Conservation (phyloP, 2,797 vertebrate species). For the Lepilemur ruficaudatus region DNA sequence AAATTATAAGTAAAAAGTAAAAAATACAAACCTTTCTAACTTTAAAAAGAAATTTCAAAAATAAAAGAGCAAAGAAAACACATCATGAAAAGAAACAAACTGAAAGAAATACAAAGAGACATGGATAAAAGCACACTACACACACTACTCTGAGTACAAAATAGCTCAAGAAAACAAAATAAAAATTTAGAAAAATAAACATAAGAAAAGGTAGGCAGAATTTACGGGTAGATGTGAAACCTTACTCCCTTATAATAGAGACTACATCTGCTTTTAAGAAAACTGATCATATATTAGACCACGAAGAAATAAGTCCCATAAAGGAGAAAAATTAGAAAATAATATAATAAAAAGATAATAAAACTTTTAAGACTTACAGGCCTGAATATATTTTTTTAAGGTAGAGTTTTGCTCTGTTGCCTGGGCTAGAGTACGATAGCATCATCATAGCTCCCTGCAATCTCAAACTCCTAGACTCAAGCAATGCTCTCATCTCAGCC, state of each 20-base stretch:
- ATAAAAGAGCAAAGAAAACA: background rate
- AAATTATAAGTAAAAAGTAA: background rate
- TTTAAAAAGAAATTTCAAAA: background rate
- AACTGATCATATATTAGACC: background rate
- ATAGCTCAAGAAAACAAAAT: background rate
- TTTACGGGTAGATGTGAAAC: background rate
- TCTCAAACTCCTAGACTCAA: too few relatives aligned
- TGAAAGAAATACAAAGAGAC: background rate
- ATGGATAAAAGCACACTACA: background rate
- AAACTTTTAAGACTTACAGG: background rate
- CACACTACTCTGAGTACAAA: background rate
- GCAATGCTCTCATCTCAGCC: too few relatives aligned
- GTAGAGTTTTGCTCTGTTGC: too few relatives aligned
- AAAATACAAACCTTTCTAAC: background rate
- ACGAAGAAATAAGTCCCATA: background rate
- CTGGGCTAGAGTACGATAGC: too few relatives aligned
- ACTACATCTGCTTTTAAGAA: conserved; percentile 11
- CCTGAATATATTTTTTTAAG: too few relatives aligned
- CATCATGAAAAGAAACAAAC: background rate
- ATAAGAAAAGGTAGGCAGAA: background rate
- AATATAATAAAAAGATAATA: conserved; percentile 3
- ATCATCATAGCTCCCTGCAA: too few relatives aligned
- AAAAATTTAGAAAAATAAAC: background rate
- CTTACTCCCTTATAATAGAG: background rate
- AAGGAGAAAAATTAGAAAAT: conserved; percentile 1